Base-by-base conservation (phyloP, 1,140 invertebrate genomes). In the Popillia japonica region DNA sequence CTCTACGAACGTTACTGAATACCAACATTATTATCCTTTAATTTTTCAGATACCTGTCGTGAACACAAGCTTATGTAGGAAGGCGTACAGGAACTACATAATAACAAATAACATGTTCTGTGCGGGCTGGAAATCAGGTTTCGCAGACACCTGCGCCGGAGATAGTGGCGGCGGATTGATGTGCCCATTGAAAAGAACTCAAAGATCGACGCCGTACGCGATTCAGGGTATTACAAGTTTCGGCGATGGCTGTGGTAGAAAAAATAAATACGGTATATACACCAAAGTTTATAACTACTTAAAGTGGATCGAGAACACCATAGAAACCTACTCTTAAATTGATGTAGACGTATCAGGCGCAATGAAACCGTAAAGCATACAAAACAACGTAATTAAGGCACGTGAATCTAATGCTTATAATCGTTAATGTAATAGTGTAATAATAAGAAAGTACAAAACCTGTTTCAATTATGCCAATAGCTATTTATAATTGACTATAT, bases 181-280 rank as follows among this genome's bases (percentile, higher is more conserved):
- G 77, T 96, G 95, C 81, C 89, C 81, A 0, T 74, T 76, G 4
- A 78, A 72, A 72, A 77, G 22, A n/a, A 73, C 23, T 34, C 61
- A 72, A 40, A 80, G 68, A 61, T 23, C n/a, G 14, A 72, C 59
- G 55, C 89, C 88, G 2, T 95, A 94, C 93, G 92, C 91, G 22
- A 91, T 97, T 22, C 94, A 95, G 86, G 96, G 96, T 3, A 96
- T 98, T 44, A 98, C 96, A 0, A 97, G 96, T 84, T 99, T 98
- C 81, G 97, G 97, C 0, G 96, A 98, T 84, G 96, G 96, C 20
- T 98, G 97, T 84, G 97, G 96, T 6, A 92, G 95, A 83, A 92
- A 92, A 72, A 94, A 95, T 61, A 98, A 97, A 86, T 98, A 93
- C 82, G 96, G 97, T 3, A 97, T 98, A 78, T 98, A 98, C 83